Percentiles rank a stretch among this genome's conserved stretches.
phyloP scores from a whole-genome alignment of 2,888 invertebrate genomes.

The Chymomyza fuscimana region DNA sequence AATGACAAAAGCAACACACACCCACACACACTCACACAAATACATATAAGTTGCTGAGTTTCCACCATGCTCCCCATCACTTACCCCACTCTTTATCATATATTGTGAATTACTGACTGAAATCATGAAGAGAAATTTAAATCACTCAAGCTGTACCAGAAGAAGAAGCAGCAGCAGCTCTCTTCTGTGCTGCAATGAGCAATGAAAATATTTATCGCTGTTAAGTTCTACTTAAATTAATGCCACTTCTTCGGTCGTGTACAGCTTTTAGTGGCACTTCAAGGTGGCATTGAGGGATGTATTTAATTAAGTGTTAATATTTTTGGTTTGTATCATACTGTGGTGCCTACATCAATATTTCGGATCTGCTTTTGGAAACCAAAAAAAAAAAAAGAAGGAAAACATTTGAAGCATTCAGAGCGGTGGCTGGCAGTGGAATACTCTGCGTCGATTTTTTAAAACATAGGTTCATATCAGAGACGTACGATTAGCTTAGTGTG shows the following conservation, averaged over 20 bases:
- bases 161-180: neutral
- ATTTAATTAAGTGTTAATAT: neutral
- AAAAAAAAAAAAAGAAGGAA: neutral
- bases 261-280: neutral
- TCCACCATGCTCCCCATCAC: too few species aligned
- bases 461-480: too few species aligned
- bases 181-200: neutral
- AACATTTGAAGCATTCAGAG: too few species aligned
- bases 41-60: neutral
- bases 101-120: neutral
- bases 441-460: too few species aligned
- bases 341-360: neutral
- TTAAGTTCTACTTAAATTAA: neutral
- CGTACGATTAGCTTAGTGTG: too few species aligned
- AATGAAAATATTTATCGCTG: neutral
- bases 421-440: too few species aligned
- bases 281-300: neutral
- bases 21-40: neutral
- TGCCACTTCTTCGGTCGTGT: neutral
- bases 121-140: neutral
- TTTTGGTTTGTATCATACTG: neutral
- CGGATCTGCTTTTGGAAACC: neutral
- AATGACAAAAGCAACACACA: conserved; percentile 51
- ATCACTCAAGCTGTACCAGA: neutral
- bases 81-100: neutral